Conservation (phyloP, 2,113 vertebrate genomes). For the Piliocolobus tephrosceles region DNA sequence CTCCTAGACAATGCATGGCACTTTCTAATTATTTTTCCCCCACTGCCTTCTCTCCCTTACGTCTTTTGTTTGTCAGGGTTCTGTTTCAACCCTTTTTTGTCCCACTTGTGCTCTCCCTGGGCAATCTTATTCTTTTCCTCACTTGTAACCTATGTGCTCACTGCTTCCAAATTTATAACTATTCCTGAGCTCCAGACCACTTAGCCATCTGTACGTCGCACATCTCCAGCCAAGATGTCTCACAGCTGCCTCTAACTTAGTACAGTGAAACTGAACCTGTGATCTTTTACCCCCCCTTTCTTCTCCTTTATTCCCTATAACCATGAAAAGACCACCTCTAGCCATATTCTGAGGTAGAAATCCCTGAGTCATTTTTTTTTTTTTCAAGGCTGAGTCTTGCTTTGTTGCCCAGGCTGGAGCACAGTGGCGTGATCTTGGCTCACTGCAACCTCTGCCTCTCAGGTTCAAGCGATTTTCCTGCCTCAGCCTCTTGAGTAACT, state of each 20-base stretch:
- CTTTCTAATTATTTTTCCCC: constrained; percentile 1
- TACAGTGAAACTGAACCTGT: not conserved
- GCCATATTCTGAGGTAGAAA: not conserved
- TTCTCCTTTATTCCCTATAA: not conserved
- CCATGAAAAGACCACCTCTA: not conserved
- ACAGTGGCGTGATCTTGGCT: too few species aligned
- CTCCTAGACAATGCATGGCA: not conserved
- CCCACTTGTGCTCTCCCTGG: not conserved
- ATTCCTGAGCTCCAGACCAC: not conserved
- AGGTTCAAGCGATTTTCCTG: too few species aligned
- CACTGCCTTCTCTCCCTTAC: not conserved
- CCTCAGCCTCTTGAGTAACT: too few species aligned
- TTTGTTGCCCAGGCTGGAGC: too few species aligned
- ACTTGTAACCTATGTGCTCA: not conserved
- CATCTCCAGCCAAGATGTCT: constrained; percentile 1
- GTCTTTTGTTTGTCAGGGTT: constrained; percentile 28
- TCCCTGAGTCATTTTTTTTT: not conserved
- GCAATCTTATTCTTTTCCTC: not conserved
- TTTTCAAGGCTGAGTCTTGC: too few species aligned
- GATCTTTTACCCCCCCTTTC: not conserved
- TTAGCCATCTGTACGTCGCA: not conserved
- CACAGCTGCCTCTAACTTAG: not conserved
- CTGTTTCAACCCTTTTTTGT: not conserved
- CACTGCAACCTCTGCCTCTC: too few species aligned
- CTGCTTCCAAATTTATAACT: not conserved